Conservation (phyloP, 2,113 vertebrate genomes). For the Prunella fulvescens region DNA sequence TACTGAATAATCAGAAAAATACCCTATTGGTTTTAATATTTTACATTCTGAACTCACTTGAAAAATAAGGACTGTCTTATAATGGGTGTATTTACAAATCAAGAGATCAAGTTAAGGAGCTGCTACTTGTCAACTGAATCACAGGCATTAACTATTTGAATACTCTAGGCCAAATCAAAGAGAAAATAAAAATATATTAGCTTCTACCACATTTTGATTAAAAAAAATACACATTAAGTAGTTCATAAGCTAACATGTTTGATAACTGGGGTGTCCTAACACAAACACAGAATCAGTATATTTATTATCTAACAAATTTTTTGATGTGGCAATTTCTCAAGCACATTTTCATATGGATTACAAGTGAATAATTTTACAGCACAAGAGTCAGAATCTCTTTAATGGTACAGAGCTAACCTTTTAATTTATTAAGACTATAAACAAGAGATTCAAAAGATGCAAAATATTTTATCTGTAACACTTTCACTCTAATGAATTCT, state of each 20-base stretch:
- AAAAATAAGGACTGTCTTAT: background rate
- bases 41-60: background rate
- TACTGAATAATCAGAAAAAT: background rate
- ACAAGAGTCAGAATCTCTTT: background rate
- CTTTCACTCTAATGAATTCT: background rate
- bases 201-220: background rate
- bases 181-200: background rate
- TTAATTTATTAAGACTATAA: background rate
- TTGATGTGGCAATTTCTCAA: background rate
- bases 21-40: background rate
- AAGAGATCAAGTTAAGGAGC: background rate
- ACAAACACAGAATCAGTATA: background rate
- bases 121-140: background rate
- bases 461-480: background rate
- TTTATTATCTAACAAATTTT: background rate
- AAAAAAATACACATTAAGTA: background rate
- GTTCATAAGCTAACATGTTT: background rate
- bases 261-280: background rate
- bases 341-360: background rate
- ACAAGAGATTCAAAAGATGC: background rate
- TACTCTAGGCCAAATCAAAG: background rate
- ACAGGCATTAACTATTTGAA: background rate
- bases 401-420: background rate
- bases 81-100: background rate
- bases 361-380: background rate